These are phyloP conservation scores for Osmoderma eremita DNA, from an alignment of 2,888 invertebrate species.

Conservation along the genomic window DNA sequence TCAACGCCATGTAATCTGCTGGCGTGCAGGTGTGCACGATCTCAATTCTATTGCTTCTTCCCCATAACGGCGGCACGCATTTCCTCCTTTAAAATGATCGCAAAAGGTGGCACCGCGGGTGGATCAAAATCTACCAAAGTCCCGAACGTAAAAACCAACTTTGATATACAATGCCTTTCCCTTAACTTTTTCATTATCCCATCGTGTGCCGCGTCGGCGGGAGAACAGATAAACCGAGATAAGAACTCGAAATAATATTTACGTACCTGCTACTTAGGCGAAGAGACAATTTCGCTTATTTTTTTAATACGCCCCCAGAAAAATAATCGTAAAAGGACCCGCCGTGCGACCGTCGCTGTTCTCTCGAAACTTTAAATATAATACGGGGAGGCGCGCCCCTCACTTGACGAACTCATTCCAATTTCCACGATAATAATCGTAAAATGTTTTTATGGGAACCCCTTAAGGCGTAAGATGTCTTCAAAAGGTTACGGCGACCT, in stretches of 20 bases:
- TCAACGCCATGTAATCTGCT: too few species aligned
- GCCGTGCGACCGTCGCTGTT: not conserved
- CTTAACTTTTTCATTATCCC: constrained; percentile 26
- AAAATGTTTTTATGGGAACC: constrained; percentile 36
- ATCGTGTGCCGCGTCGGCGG: not conserved
- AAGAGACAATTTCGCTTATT: constrained; percentile 33
- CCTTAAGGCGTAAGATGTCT: constrained; percentile 26
- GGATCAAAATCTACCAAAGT: too few species aligned
- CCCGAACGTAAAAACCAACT: not conserved
- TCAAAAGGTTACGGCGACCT: not conserved
- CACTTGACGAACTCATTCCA: constrained; percentile 25
- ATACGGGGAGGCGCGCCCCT: constrained; percentile 5
- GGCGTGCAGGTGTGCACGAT: too few species aligned
- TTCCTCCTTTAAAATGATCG: too few species aligned
- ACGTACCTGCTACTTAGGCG: constrained; percentile 32
- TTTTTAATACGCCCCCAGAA: constrained; percentile 36
- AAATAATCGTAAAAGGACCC: constrained; percentile 30
- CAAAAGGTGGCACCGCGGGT: too few species aligned
- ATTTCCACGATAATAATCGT: constrained; percentile 37
- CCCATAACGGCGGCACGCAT: too few species aligned
- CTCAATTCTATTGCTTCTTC: too few species aligned
- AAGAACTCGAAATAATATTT: constrained; percentile 34
- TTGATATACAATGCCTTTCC: not conserved
- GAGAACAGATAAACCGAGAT: constrained; percentile 23
- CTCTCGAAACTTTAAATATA: constrained; percentile 32